phyloP scores from a whole-genome alignment of 2,797 vertebrate genomes.

The Poliocrania exsul region DNA sequence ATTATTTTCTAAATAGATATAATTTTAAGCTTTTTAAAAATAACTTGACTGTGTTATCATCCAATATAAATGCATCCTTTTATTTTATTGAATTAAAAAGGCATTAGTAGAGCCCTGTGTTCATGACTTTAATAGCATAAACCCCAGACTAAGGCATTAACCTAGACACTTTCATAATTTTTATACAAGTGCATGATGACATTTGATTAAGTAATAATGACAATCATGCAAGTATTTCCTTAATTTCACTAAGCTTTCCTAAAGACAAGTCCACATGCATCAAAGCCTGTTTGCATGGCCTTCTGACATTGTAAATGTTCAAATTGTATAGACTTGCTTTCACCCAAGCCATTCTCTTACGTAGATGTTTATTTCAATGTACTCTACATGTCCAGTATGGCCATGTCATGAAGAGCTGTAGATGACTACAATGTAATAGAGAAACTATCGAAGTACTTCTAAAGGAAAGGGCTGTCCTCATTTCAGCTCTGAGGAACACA shows the following conservation, averaged over 20 bases:
- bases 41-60: background rate
- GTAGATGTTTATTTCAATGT: background rate
- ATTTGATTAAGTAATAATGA: background rate
- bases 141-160: background rate
- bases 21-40: background rate
- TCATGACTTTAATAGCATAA: background rate
- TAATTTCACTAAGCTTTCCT: background rate
- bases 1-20: background rate
- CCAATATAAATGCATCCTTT: background rate
- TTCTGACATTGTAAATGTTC: background rate
- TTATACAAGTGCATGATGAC: background rate
- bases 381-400: background rate
- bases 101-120: background rate
- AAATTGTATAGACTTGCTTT: background rate
- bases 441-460: background rate
- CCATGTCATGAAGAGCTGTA: background rate
- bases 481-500: background rate
- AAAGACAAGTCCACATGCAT: background rate
- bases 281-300: background rate
- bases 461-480: background rate
- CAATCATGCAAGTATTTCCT: background rate
- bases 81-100: conserved; percentile 4
- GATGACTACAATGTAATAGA: background rate
- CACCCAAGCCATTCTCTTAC: background rate
- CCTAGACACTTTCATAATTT: background rate